Evolutionary conservation across 2,888 invertebrate species (phyloP).

Genomic region (Acrocyrtus sp.): DNA sequence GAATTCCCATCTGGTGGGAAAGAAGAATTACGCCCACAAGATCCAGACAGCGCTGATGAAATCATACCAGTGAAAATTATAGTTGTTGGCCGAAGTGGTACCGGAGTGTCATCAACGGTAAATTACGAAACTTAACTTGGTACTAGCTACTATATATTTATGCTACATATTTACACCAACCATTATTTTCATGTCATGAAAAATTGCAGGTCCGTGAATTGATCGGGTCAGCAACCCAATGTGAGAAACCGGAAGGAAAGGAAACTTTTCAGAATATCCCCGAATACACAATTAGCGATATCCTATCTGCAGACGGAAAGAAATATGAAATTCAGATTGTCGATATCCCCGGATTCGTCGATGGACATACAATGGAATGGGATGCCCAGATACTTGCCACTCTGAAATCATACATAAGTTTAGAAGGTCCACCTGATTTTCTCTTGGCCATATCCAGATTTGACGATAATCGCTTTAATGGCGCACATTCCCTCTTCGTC

Average conservation of each 20-base stretch:
- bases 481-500: conserved; percentile 13
- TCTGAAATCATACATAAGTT: conserved; percentile 8
- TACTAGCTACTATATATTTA: background rate
- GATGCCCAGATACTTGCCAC: conserved; percentile 20
- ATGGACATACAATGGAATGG: conserved; percentile 9
- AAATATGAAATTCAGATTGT: conserved; percentile 9
- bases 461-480: conserved; percentile 26
- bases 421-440: conserved; percentile 10
- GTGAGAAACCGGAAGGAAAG: background rate
- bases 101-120: conserved; percentile 33
- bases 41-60: no score
- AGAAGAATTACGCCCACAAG: no score
- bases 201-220: conserved; percentile 20
- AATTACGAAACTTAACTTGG: no score
- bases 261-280: conserved; percentile 3
- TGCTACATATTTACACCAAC: no score
- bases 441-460: conserved; percentile 24
- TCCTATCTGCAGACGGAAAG: background rate
- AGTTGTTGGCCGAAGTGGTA: conserved; percentile 26
- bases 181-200: no score
- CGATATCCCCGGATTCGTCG: conserved; percentile 29
- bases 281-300: conserved; percentile 13
- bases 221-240: conserved; percentile 8
- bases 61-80: no score
- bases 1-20: no score